These are phyloP conservation scores for Ichneumon xanthorius DNA, from an alignment of 2,888 invertebrate genomes.

Conservation along the genomic window DNA sequence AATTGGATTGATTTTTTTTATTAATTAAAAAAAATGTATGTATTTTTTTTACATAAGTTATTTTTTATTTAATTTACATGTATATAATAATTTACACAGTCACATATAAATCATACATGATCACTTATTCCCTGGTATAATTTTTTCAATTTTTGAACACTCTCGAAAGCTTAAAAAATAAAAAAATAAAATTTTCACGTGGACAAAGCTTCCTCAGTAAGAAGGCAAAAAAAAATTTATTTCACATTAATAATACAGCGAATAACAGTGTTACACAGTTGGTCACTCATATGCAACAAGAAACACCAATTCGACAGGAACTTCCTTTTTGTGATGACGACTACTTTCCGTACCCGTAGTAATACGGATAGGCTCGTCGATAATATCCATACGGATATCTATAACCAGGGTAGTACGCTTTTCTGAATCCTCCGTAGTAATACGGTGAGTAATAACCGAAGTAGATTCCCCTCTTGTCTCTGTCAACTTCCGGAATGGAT, in stretches of 20 bases:
- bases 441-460: background rate
- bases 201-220: background rate
- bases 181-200: too few relatives aligned
- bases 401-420: constrained; percentile 72
- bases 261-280: background rate
- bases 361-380: background rate
- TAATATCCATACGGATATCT: constrained; percentile 73
- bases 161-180: too few relatives aligned
- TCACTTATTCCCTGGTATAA: too few relatives aligned
- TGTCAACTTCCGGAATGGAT: constrained; percentile 59
- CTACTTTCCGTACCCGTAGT: background rate
- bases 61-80: too few relatives aligned
- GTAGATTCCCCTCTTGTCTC: constrained; percentile 76
- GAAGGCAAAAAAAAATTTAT: background rate
- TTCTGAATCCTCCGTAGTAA: constrained; percentile 15
- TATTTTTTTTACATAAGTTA: too few relatives aligned
- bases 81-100: too few relatives aligned
- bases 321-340: background rate
- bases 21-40: too few relatives aligned
- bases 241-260: constrained; percentile 1
- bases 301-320: background rate
- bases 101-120: too few relatives aligned
- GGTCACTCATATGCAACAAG: background rate
- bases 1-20: too few relatives aligned
- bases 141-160: too few relatives aligned